Evolutionary conservation across 2,113 vertebrate genomes (phyloP), one percentile per base, ranked within the genome.

Genomic region (Gymnarchus niloticus): DNA sequence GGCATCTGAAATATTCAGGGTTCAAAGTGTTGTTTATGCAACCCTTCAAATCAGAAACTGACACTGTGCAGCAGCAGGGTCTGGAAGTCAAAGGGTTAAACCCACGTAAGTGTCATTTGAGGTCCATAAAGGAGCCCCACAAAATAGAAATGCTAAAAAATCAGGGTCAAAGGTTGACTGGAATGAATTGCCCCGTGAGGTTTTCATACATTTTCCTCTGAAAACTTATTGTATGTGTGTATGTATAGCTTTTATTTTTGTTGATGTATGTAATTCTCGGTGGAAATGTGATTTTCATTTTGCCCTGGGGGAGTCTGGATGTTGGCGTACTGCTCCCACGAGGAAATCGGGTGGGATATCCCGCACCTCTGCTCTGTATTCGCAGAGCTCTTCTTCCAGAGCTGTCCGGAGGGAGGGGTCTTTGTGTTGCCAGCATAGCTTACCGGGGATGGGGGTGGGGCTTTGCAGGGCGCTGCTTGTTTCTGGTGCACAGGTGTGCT

Each of bases 341-440:
- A 89, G 88, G 88, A 88, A 87, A 84, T 57, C 91, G 90, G 88
- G 89, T 90, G 90, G 92, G 91, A 92, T 90, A 87, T 89, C 88
- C 88, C 89, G 90, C 90, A 90, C 89, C 90, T 90, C 91, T 90
- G 80, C 88, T 90, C 91, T 91, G 91, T 91, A 90, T 92, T 91
- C 92, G 87, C 87, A 80, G 8, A 19, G 80, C 92, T 91, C 90
- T 90, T 93, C 92, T 92, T 90, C 87, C 86, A 83, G 85, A 88
- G 84, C 86, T 84, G 69, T 84, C 56, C 37, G 56, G 56, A 23
- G 56, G 23, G n/a, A 3, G 23, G 6, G n/a, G n/a, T n/a, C n/a
- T n/a, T n/a, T n/a, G n/a, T n/a, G 33, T 28, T 83, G 54, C 44
- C 73, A 73, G 73, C 57, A 86, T 8, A 87, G 86, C 86, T 83